phyloP scores from a whole-genome alignment of 2,797 vertebrate species.

The Masticophis lateralis region DNA sequence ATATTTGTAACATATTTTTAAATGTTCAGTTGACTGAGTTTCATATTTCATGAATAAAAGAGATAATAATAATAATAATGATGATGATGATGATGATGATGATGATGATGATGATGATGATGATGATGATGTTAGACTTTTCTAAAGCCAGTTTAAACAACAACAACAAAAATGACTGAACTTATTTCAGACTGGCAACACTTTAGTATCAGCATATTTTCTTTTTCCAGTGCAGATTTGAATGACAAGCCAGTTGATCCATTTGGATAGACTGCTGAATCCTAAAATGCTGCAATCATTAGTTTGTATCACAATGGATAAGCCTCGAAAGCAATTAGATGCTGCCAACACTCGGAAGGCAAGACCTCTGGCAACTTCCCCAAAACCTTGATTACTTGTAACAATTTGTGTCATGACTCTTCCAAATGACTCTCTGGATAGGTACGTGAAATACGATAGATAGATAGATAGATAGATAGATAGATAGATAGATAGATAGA shows the following conservation, averaged over 20 bases:
- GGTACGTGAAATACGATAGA: background rate
- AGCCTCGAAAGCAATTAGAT: background rate
- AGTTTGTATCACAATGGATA: background rate
- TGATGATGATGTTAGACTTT: background rate
- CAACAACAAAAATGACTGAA: background rate
- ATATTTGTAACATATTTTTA: no score
- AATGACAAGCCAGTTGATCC: background rate
- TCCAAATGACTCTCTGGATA: background rate
- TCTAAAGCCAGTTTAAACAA: background rate
- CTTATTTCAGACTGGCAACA: background rate
- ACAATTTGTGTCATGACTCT: background rate
- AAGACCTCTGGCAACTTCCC: background rate
- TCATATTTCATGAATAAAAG: no score
- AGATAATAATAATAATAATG: background rate
- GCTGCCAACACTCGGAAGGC: background rate
- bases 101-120: background rate
- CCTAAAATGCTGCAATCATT: background rate
- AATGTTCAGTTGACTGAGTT: no score
- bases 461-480: no score
- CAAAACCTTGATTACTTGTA: background rate
- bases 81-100: background rate
- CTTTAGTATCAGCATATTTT: background rate
- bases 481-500: fast-evolving
- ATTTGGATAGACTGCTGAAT: background rate
- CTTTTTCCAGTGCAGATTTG: background rate